A percentile compares a stretch with the other conserved stretches of the same genome.
Evolutionary conservation across 1,140 invertebrate species (phyloP).

Genomic region (Wasmannia auropunctata): DNA sequence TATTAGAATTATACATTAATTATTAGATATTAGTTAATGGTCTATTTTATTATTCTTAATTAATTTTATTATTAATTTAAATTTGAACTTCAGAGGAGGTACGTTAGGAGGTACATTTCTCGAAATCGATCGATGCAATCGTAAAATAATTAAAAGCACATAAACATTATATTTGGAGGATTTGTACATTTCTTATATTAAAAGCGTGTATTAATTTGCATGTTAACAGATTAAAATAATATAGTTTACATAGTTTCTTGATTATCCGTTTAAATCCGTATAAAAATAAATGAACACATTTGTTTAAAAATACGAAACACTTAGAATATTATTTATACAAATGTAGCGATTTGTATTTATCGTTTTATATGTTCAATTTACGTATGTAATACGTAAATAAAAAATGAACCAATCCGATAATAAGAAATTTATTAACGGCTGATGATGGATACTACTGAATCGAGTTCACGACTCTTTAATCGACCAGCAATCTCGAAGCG

Average conservation of each 20-base stretch:
- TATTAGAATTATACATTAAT: no score
- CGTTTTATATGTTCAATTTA: neutral
- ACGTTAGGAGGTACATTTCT: no score
- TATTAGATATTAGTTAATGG: no score
- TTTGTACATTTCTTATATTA: neutral
- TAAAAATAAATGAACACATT: conserved; percentile 31
- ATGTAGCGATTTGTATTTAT: no score
- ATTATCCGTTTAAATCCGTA: neutral
- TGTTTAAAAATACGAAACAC: no score
- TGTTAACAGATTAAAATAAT: neutral
- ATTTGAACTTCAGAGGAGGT: no score
- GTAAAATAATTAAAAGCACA: neutral
- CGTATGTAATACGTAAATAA: no score
- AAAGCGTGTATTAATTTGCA: neutral
- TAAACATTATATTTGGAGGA: neutral
- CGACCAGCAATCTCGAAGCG: conserved; percentile 40
- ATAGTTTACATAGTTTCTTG: neutral
- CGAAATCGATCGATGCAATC: neutral
- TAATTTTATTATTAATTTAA: no score
- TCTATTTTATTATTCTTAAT: no score
- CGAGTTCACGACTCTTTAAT: conserved; percentile 18
- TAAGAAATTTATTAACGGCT: conserved; percentile 20
- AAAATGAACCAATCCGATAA: neutral
- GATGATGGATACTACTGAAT: neutral
- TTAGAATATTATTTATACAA: no score